Evolutionary conservation across 2,888 invertebrate genomes (phyloP), one percentile per base, ranked within the genome.

Genomic region (Aphrophora alni): DNA sequence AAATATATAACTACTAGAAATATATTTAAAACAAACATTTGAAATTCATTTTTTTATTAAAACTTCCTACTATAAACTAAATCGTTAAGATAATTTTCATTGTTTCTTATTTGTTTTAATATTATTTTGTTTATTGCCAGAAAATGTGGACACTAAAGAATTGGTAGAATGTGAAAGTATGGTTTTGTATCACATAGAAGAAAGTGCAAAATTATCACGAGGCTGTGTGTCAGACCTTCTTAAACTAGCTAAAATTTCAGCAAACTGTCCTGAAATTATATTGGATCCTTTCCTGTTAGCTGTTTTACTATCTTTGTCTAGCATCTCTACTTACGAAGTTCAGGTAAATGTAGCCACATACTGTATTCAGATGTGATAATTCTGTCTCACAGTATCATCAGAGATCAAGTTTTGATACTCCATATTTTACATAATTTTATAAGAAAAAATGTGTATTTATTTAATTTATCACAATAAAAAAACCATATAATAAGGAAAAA

Each of bases 211-310:
- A 77, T 77, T 84, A 12, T 85, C 85, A 28, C 81, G 84, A 33
- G 84, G 84, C n/a, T 84, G 84, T 76, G 82, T 86, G 14, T 83
- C 78, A 10, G 85, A 86, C 78, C 82, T 87, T n/a, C 80, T 86
- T 8, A 86, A 85, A 82, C 81, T 83, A 26, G 84, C 85, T 33
- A 86, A 92, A 89, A 90, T 88, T 84, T 88, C 92, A 27, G 86
- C 88, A 0, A 89, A 89, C 80, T 89, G 90, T 79, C 92, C 93
- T 0, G 92, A 93, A 86, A 90, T 90, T 77, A 87, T 92, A 70
- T 86, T 93, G 33, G 91, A 92, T 83, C 91, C 93, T 0, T 93
- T 93, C 86, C 89, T 92, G 83, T 87, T 93, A n/a, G 90, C 92
- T 81, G 89, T 92, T 17, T 87, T 93, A 24, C 87, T 93, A 17